Base-by-base conservation (phyloP, 2,113 vertebrate genomes). In the Petrocephalus zakoni region DNA sequence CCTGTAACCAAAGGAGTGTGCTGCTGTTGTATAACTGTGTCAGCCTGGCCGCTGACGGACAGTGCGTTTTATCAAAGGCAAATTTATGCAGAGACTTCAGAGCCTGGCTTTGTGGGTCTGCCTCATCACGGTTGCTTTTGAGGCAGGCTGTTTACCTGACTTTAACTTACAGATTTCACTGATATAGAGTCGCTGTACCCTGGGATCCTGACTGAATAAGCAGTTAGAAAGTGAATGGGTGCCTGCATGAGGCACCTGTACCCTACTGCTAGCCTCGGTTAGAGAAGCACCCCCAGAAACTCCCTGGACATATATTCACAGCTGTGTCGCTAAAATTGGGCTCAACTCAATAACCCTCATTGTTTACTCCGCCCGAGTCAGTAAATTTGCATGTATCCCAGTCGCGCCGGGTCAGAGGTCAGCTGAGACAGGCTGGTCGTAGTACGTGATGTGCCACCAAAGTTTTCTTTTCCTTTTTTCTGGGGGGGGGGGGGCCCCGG, bases 361-460 rank as follows among this genome's bases (percentile, higher is more conserved):
- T 96, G 96, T 96, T 95, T 95, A 94, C 93, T 95, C 94, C 94
- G 97, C 96, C 96, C 96, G 96, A 97, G 96, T 97, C 96, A 96
- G 96, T 94, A 95, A 95, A 98, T 98, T 97, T 97, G 97, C 97
- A 97, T 97, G 97, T 97, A 95, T 97, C 97, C 96, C 97, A 97
- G 97, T 97, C 97, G 96, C 95, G 96, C 96, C 96, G 97, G 96
- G 97, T 97, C 97, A 97, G 96, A 97, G 97, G 97, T 98, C 96
- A 97, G 96, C 95, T 95, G 96, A 95, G 95, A 94, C 96, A 95
- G 96, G 94, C 96, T 97, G 94, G 1, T 42, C 42, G 93, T 95
- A 95, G 94, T 93, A 94, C 93, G 90, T 91, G 93, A 94, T 93
- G 93, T 91, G 51, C 92, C 88, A 92, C 93, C 92, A 90, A 93